These are phyloP conservation scores for Hyposmocoma kahamanoa DNA, from an alignment of 1,140 invertebrate species.

Conservation along the genomic window DNA sequence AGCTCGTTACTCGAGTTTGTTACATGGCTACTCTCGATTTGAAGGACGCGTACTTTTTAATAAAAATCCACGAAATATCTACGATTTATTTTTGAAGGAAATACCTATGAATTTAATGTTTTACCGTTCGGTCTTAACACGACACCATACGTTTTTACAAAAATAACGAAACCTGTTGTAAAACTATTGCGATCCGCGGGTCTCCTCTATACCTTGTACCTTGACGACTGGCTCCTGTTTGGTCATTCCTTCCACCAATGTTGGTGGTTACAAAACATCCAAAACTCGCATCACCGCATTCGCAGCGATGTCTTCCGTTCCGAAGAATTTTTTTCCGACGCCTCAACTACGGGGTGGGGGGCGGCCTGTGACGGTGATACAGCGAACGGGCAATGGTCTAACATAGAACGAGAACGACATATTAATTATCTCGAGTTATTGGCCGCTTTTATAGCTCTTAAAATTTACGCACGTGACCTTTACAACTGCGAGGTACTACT, in stretches of 20 bases:
- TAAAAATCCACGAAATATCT: background rate
- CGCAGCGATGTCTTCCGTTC: too few relatives aligned
- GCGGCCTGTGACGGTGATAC: too few relatives aligned
- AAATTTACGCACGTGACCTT: background rate
- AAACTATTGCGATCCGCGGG: background rate
- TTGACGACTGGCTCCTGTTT: constrained; percentile 7
- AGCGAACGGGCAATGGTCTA: too few relatives aligned
- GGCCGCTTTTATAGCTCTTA: background rate
- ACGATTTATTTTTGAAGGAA: background rate
- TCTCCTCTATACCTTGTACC: constrained; percentile 1
- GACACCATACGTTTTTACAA: constrained; percentile 6
- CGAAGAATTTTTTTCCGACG: too few relatives aligned
- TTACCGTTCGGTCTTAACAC: constrained; percentile 6
- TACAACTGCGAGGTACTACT: background rate
- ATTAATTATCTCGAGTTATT: background rate
- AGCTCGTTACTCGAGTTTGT: background rate
- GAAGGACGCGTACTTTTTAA: background rate
- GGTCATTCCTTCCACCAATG: too few relatives aligned
- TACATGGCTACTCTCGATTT: background rate
- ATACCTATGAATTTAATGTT: constrained; percentile 9
- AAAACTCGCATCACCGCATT: too few relatives aligned
- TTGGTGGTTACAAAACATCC: too few relatives aligned
- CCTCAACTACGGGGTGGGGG: too few relatives aligned
- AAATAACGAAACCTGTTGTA: constrained; percentile 7
- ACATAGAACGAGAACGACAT: background rate